A percentile compares a stretch with the other conserved stretches of the same genome.
phyloP scores from a whole-genome alignment of 2,888 invertebrate species.

The Drosophila neonasuta region DNA sequence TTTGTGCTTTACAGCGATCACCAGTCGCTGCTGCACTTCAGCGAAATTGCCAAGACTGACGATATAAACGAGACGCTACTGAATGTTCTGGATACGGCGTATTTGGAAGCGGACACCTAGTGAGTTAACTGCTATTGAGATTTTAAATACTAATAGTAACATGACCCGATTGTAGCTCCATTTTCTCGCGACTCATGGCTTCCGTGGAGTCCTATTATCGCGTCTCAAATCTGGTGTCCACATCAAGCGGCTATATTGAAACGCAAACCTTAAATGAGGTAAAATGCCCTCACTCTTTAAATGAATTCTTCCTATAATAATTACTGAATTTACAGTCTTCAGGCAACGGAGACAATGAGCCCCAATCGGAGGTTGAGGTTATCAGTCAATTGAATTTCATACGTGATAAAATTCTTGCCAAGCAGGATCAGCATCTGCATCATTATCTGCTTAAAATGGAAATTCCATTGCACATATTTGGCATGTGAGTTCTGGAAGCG shows the following conservation, averaged over 20 bases:
- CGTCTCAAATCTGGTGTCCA: slow-evolving; percentile 84
- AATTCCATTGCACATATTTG: slow-evolving; percentile 92
- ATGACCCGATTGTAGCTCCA: slow-evolving; percentile 82
- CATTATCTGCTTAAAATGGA: slow-evolving; percentile 87
- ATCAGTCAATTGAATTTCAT: slow-evolving; percentile 85
- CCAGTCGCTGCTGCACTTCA: slow-evolving; percentile 85
- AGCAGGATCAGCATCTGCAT: slow-evolving; percentile 85
- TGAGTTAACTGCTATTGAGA: slow-evolving; percentile 82
- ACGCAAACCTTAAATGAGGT: slow-evolving; percentile 39
- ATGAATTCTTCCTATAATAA: slow-evolving; percentile 2
- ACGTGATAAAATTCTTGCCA: slow-evolving; percentile 86
- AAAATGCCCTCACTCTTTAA: background rate
- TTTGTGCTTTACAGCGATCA: slow-evolving; percentile 90
- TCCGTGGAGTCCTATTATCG: slow-evolving; percentile 86
- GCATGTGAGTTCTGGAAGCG: slow-evolving; percentile 86
- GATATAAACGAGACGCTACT: slow-evolving; percentile 84
- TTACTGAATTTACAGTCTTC: slow-evolving; percentile 35
- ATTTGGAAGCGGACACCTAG: slow-evolving; percentile 91
- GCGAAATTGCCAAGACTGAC: slow-evolving; percentile 82
- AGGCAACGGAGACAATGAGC: slow-evolving; percentile 31
- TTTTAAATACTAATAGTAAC: too few species aligned
- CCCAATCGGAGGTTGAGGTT: slow-evolving; percentile 83
- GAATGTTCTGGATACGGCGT: slow-evolving; percentile 86
- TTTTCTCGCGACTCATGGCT: slow-evolving; percentile 86
- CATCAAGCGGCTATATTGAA: slow-evolving; percentile 42